Evolutionary conservation across 2,113 vertebrate species (phyloP), one percentile per base, ranked within the genome.

Genomic region (Microcebus griseorufus): DNA sequence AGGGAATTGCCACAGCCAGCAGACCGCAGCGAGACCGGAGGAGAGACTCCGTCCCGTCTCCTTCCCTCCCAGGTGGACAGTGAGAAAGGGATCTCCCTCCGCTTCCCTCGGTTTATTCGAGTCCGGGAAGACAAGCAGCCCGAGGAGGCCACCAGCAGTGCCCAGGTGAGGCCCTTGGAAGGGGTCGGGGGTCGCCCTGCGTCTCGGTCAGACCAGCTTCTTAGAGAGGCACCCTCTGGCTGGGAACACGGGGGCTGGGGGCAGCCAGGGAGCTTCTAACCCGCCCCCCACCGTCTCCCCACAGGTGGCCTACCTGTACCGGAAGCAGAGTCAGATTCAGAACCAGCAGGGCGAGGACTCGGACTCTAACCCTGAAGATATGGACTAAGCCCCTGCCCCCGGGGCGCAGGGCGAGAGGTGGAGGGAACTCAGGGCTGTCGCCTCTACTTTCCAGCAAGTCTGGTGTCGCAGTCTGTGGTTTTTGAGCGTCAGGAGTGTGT

Each of bases 251-350:
- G 48, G 23, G 34, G 18, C 3, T n/a, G 6, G 60, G 22, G 51
- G 0, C 51, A 7, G 27, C 42, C 58, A 17, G 2, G 17, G 48
- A 29, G 79, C 87, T 39, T 17, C 90, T 90, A 42, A 82, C 39
- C 10, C 1, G 0, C 2, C 2, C 4, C 17, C 5, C 25, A 2
- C 27, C 45, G 7, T 55, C 37, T 60, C 88, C 58, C 81, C 51
- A 3, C 98, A 99, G 99, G 99, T 99, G 67, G 99, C 99, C 11
- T 98, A 98, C 72, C 97, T 99, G 90, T 99, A 99, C 98, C 98
- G 87, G 97, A 99, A 98, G 97, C 99, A 99, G 97, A 99, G 99
- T 97, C 99, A 99, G 98, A 99, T 99, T 92, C 99, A 99, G 98
- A 99, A 99, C 90, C 99, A 99, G 95, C 98, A 98, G 17, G 55